Percentiles rank a stretch among this genome's conserved stretches.
These are phyloP conservation scores for Sebastiscus albofasciatus DNA, from an alignment of 2,797 vertebrate genomes.

Conservation along the genomic window DNA sequence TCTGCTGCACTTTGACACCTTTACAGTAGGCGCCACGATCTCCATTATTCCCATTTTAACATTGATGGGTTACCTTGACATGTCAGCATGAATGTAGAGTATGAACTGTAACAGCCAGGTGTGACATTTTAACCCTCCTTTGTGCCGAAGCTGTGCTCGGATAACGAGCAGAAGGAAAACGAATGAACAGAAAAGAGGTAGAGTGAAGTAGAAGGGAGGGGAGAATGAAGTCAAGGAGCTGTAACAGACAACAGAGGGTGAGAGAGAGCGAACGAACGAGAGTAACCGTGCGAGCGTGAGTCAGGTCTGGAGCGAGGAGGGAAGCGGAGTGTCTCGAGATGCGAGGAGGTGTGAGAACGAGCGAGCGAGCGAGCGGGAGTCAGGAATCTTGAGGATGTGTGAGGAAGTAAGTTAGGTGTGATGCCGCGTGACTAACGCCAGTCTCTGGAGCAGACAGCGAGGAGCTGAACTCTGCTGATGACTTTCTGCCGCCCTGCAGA, in stretches of 20 bases:
- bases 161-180: conserved; percentile 60
- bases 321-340: neutral
- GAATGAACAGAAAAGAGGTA: neutral
- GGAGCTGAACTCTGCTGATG: conserved; percentile 72
- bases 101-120: conserved; percentile 53
- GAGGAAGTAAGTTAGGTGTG: conserved; percentile 69
- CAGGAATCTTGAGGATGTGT: conserved; percentile 57
- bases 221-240: conserved; percentile 29
- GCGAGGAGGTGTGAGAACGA: conserved; percentile 59
- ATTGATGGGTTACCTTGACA: conserved; percentile 48
- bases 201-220: neutral
- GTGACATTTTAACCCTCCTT: conserved; percentile 54
- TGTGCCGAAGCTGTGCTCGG: conserved; percentile 23
- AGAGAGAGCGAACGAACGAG: conserved; percentile 27
- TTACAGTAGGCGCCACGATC: conserved; percentile 16
- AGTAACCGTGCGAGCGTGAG: conserved; percentile 1
- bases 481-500: conserved; percentile 71
- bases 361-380: conserved; percentile 50
- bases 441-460: conserved; percentile 59
- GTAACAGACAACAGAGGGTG: conserved; percentile 23
- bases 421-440: conserved; percentile 69
- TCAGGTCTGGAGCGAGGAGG: conserved; percentile 27
- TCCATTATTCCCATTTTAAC: conserved; percentile 29
- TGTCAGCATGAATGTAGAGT: conserved; percentile 40
- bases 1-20: conserved; percentile 14